Evolutionary conservation across 2,888 invertebrate genomes (phyloP).

Genomic region (Dyspetes luteomarginatus): DNA sequence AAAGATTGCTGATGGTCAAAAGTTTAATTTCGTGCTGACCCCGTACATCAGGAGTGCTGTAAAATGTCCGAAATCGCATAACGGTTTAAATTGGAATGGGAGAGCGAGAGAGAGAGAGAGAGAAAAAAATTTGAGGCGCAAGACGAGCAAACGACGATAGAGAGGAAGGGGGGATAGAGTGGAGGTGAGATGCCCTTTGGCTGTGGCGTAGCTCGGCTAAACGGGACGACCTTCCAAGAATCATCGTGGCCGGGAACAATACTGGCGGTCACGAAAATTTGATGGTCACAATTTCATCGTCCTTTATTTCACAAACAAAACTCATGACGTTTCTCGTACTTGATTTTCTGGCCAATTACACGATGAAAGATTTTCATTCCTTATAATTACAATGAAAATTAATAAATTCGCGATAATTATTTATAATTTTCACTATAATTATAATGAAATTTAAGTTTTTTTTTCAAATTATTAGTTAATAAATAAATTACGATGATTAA

Average conservation of each 20-base stretch:
- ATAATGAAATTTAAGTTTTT: not conserved
- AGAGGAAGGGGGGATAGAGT: not conserved
- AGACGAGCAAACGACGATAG: conserved; percentile 1
- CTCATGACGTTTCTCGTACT: not conserved
- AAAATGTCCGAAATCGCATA: conserved; percentile 67
- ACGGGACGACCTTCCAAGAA: conserved; percentile 71
- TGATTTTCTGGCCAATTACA: too few relatives aligned
- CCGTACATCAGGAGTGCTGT: conserved; percentile 36
- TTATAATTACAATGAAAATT: too few relatives aligned
- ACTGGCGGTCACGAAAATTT: conserved; percentile 66
- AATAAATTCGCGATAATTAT: too few relatives aligned
- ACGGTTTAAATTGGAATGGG: conserved; percentile 69
- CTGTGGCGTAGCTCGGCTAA: conserved; percentile 60
- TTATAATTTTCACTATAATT: not conserved
- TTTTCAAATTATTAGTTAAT: not conserved
- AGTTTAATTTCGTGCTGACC: conserved; percentile 30
- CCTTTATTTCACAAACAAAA: conserved; percentile 13
- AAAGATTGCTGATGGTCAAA: conserved; percentile 48
- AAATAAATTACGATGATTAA: not conserved
- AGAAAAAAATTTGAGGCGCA: not conserved
- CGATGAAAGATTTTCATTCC: too few relatives aligned
- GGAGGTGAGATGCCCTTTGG: conserved; percentile 61
- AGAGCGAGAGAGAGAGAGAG: conserved; percentile 40
- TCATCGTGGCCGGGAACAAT: conserved; percentile 65
- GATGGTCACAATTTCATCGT: conserved; percentile 55